Evolutionary conservation across 1,140 invertebrate species (phyloP).

Genomic region (Heterodera schachtii): DNA sequence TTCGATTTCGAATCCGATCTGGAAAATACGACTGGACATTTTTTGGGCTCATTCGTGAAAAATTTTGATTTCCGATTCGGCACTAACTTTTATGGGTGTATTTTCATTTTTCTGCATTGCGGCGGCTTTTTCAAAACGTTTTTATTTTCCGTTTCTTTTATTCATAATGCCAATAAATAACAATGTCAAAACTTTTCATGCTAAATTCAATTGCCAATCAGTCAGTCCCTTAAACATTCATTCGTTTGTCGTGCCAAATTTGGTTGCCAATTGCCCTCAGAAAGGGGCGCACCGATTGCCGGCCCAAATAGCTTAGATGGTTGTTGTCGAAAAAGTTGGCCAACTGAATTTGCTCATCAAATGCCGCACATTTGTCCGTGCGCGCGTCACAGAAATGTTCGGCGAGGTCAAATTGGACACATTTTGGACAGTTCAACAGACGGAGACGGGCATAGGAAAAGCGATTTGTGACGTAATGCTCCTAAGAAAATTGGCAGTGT

Average conservation of each 20-base stretch:
- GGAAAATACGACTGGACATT: no score
- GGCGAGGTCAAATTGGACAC: slow-evolving; percentile 15
- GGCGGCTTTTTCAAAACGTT: no score
- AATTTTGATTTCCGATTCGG: no score
- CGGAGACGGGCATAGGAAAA: slow-evolving; percentile 9
- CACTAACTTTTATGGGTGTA: no score
- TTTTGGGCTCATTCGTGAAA: no score
- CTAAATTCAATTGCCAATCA: no score
- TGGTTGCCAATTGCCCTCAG: slow-evolving; percentile 17
- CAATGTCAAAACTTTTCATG: no score
- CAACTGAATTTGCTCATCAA: slow-evolving; percentile 24
- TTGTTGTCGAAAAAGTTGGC: slow-evolving; percentile 33
- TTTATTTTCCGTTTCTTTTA: no score
- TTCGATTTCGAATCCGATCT: no score
- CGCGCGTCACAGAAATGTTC: slow-evolving; percentile 19
- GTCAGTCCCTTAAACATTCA: no score
- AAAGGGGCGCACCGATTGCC: slow-evolving; percentile 9
- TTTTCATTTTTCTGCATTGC: no score
- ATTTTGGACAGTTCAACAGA: slow-evolving; percentile 23
- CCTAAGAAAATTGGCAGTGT: not conserved
- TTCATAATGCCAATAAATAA: no score
- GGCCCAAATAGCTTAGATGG: slow-evolving; percentile 27
- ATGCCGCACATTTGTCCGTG: slow-evolving; percentile 21
- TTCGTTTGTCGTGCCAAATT: not conserved
- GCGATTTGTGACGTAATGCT: slow-evolving; percentile 15